A percentile compares a stretch with the other conserved stretches of the same genome.
These are phyloP conservation scores for Tor tambroides DNA, from an alignment of 2,113 vertebrate species.

Conservation along the genomic window DNA sequence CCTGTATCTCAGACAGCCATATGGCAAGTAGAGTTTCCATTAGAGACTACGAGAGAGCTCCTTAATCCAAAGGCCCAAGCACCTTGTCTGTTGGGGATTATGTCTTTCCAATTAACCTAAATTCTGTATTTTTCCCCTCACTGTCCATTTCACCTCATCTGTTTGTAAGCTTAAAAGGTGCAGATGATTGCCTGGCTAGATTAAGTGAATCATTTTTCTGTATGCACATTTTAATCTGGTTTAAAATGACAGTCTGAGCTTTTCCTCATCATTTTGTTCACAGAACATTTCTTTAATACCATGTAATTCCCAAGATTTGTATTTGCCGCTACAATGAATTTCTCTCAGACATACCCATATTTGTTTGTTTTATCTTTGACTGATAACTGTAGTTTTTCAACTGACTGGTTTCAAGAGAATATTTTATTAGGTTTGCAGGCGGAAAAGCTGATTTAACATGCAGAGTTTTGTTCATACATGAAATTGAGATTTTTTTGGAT, in stretches of 20 bases:
- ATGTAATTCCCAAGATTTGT: conserved; percentile 9
- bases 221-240: conserved; percentile 13
- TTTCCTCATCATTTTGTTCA: not conserved
- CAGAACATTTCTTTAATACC: conserved; percentile 28
- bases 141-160: conserved; percentile 44
- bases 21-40: conserved; percentile 56
- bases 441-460: not conserved
- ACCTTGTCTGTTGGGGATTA: conserved; percentile 64
- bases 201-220: conserved; percentile 22
- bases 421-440: not conserved
- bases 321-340: not conserved
- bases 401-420: conserved; percentile 12
- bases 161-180: conserved; percentile 37
- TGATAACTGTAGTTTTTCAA: conserved; percentile 16
- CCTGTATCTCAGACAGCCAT: conserved; percentile 50
- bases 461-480: not conserved
- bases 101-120: conserved; percentile 60
- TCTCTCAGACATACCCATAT: not conserved
- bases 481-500: not conserved
- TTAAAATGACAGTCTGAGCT: conserved; percentile 10
- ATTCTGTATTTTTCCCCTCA: conserved; percentile 50
- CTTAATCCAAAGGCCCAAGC: conserved; percentile 60
- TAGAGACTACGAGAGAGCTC: conserved; percentile 47
- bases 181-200: conserved; percentile 18
- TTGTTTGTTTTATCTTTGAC: conserved; percentile 2